These are phyloP conservation scores for Colostygia pectinataria DNA, from an alignment of 2,888 invertebrate species.

Conservation along the genomic window DNA sequence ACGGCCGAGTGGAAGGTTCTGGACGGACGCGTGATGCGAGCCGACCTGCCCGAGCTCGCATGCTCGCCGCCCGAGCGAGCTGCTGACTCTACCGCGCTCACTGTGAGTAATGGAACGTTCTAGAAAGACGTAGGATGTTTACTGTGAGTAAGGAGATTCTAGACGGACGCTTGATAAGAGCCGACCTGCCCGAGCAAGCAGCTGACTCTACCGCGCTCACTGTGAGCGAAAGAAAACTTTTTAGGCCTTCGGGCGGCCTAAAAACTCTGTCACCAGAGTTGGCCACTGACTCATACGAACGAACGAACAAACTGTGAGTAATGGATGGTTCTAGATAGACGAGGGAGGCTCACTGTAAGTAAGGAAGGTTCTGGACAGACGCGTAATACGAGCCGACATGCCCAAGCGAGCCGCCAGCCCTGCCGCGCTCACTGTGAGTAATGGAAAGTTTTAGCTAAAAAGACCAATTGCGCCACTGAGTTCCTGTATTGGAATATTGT, in stretches of 20 bases:
- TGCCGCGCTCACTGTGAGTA: constrained; percentile 55
- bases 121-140: too few species aligned
- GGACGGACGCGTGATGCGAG: constrained; percentile 77
- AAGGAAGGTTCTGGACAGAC: constrained; percentile 79
- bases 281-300: too few species aligned
- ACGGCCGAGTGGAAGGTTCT: constrained; percentile 84
- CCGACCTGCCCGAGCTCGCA: constrained; percentile 82
- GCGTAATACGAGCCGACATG: constrained; percentile 77
- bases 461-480: too few species aligned
- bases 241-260: too few species aligned
- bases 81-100: constrained; percentile 50
- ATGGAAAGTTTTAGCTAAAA: too few species aligned
- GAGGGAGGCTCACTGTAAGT: too few species aligned
- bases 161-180: constrained; percentile 66
- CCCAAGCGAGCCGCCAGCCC: constrained; percentile 63
- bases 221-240: too few species aligned
- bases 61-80: constrained; percentile 83
- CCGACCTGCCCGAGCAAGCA: constrained; percentile 74
- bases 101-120: constrained; percentile 44
- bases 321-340: too few species aligned
- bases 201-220: constrained; percentile 53
- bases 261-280: too few species aligned
- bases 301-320: too few species aligned
- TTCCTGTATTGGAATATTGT: too few species aligned
- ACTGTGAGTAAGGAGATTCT: too few species aligned